phyloP scores from a whole-genome alignment of 2,797 vertebrate genomes.

The Arrhamphus sclerolepis region DNA sequence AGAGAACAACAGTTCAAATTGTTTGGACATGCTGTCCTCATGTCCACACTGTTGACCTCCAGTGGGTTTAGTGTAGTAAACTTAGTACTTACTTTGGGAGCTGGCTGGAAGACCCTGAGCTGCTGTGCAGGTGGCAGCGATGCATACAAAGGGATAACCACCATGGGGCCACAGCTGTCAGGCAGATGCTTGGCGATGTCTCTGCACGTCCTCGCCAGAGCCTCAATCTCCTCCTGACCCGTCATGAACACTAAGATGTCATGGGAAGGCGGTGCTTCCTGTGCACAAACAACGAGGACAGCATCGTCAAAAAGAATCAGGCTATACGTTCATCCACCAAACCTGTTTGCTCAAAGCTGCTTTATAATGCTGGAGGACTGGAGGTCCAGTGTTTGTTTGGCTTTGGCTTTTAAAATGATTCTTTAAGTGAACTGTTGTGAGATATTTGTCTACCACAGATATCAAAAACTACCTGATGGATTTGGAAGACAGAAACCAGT shows the following conservation, averaged over 20 bases:
- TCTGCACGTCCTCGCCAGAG: constrained; percentile 91
- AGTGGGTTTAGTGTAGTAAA: rapidly evolving
- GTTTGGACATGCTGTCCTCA: not conserved
- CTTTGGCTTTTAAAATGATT: too few relatives aligned
- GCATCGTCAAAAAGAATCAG: constrained; percentile 18
- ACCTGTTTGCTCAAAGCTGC: not conserved
- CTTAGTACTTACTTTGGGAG: constrained; percentile 87
- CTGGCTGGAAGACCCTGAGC: constrained; percentile 90
- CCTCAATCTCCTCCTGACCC: constrained; percentile 98
- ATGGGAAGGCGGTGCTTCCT: constrained; percentile 90
- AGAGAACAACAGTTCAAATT: not conserved
- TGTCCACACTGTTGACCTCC: not conserved
- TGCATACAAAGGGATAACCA: constrained; percentile 91
- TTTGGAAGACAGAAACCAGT: constrained; percentile 92
- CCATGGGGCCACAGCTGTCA: constrained; percentile 84
- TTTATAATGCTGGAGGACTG: not conserved
- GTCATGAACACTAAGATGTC: constrained; percentile 97
- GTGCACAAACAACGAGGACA: constrained; percentile 22
- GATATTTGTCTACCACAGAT: not conserved
- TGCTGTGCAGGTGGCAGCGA: constrained; percentile 92
- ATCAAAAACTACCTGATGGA: constrained; percentile 88
- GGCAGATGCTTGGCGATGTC: constrained; percentile 93
- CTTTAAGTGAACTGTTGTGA: too few relatives aligned
- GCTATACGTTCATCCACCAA: not conserved
- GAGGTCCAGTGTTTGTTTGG: too few relatives aligned